Conservation (phyloP, 2,888 invertebrate species). For the Pseudoips prasinana region DNA sequence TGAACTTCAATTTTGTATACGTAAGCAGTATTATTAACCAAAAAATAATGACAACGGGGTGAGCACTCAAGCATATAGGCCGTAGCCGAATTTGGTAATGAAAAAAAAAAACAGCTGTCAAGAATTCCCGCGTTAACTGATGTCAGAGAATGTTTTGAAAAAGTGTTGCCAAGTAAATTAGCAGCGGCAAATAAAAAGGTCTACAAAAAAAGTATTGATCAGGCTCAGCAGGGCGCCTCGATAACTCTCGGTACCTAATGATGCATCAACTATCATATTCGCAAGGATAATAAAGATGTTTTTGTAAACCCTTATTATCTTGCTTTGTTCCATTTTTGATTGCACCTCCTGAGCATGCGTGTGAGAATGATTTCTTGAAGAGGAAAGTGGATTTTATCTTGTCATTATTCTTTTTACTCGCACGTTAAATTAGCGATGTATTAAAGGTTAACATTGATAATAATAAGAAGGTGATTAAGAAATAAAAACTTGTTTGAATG, state of each 20-base stretch:
- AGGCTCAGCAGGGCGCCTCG: slow-evolving; percentile 42
- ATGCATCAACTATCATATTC: slow-evolving; percentile 41
- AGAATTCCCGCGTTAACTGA: slow-evolving; percentile 19
- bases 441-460: slow-evolving; percentile 17
- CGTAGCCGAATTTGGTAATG: slow-evolving; percentile 22
- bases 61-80: slow-evolving; percentile 37
- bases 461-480: slow-evolving; percentile 24
- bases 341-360: slow-evolving; percentile 14
- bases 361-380: slow-evolving; percentile 19
- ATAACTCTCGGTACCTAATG: slow-evolving; percentile 41
- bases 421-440: slow-evolving; percentile 9
- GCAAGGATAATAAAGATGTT: slow-evolving; percentile 44
- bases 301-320: slow-evolving; percentile 32
- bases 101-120: slow-evolving; percentile 19
- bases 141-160: slow-evolving; percentile 12
- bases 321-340: slow-evolving; percentile 32
- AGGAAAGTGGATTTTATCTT: slow-evolving; percentile 21
- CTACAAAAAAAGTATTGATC: slow-evolving; percentile 45
- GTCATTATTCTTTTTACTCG: slow-evolving; percentile 20
- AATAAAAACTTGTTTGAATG: slow-evolving; percentile 12
- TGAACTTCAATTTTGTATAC: slow-evolving; percentile 7
- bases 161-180: slow-evolving; percentile 36
- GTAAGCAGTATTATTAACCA: slow-evolving; percentile 12
- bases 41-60: slow-evolving; percentile 39
- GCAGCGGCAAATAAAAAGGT: slow-evolving; percentile 31